Conservation (phyloP, 2,797 vertebrate genomes). For the Coccyzus lansbergi region DNA sequence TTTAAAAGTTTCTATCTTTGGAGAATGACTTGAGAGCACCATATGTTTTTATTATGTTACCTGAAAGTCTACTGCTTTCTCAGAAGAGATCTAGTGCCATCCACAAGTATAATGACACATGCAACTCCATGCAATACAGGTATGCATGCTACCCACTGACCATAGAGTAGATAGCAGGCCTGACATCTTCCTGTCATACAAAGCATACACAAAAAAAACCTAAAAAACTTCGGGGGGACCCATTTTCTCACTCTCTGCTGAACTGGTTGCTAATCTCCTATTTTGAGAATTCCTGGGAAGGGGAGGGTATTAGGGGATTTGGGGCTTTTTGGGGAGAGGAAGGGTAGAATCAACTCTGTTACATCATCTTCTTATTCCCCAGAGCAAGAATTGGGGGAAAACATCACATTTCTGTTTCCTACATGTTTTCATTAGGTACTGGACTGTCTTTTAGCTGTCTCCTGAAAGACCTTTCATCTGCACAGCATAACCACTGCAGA, state of each 20-base stretch:
- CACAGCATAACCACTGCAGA: conserved; percentile 26
- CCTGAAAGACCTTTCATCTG: conserved; percentile 57
- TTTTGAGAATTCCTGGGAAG: conserved; percentile 49
- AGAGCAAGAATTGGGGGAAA: conserved; percentile 17
- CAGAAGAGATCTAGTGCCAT: conserved; percentile 5
- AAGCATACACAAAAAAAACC: conserved; percentile 58
- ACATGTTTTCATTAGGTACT: conserved; percentile 71
- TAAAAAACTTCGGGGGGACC: conserved; percentile 23
- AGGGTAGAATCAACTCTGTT: neutral
- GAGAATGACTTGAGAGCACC: neutral
- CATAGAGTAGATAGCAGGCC: neutral
- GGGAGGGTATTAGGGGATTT: no score
- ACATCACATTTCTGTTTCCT: conserved; percentile 38
- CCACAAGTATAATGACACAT: neutral
- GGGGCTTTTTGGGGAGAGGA: neutral
- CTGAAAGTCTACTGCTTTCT: neutral
- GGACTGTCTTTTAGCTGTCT: conserved; percentile 64
- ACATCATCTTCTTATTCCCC: conserved; percentile 45
- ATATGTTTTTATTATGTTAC: conserved; percentile 14
- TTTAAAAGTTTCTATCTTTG: neutral
- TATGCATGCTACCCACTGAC: neutral
- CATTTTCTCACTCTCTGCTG: conserved; percentile 39
- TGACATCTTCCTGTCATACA: conserved; percentile 31
- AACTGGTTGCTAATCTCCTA: conserved; percentile 28
- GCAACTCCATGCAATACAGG: conserved; percentile 14